These are phyloP conservation scores for Butorides virescens DNA, from an alignment of 2,113 vertebrate genomes.

Conservation along the genomic window DNA sequence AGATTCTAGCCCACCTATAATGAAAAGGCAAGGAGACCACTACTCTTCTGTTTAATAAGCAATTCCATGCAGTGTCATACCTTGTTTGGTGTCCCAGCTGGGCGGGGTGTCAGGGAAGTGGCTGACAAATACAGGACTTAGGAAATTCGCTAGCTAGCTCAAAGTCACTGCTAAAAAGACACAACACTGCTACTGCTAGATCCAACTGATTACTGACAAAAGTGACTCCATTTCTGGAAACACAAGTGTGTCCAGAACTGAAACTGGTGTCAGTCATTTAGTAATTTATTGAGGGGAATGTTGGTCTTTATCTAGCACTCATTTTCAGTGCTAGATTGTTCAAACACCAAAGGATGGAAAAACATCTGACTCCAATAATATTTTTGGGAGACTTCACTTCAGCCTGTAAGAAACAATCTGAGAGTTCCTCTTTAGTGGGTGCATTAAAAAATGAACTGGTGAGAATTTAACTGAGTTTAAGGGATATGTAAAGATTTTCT, in stretches of 20 bases:
- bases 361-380: background rate
- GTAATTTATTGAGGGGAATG: background rate
- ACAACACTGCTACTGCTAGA: background rate
- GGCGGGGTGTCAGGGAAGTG: background rate
- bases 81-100: background rate
- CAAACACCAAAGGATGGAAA: background rate
- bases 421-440: background rate
- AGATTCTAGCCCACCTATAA: background rate
- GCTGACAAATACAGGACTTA: background rate
- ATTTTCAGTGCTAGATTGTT: background rate
- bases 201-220: background rate
- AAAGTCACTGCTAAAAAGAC: background rate
- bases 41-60: background rate
- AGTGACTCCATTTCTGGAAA: background rate
- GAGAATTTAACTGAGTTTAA: background rate
- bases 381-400: background rate
- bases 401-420: background rate
- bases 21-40: conserved; percentile 11
- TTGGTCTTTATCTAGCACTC: background rate
- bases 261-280: background rate
- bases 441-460: background rate
- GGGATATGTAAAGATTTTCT: background rate
- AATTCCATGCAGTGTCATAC: background rate
- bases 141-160: background rate
- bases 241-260: background rate